Evolutionary conservation across 2,113 vertebrate species (phyloP).

Genomic region (Hemiprocne comata): DNA sequence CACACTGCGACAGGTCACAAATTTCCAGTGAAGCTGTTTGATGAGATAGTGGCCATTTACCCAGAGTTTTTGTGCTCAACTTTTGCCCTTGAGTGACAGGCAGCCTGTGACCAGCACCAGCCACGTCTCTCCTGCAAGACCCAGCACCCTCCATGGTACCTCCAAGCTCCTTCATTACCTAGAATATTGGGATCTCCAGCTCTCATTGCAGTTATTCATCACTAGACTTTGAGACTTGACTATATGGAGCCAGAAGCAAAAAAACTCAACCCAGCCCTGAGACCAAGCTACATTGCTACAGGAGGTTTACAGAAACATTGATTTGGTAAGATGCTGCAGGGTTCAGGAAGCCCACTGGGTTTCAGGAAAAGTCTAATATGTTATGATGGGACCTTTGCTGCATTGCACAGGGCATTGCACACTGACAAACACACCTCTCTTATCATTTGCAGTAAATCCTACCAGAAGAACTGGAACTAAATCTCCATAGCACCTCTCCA

Average conservation of each 20-base stretch:
- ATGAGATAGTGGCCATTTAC: not conserved
- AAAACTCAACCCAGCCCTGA: not conserved
- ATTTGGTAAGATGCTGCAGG: not conserved
- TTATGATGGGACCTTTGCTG: not conserved
- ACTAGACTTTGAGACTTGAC: not conserved
- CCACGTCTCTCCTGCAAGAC: not conserved
- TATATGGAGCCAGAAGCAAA: not conserved
- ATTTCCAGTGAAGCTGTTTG: not conserved
- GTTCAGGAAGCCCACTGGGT: not conserved
- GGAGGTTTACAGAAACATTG: not conserved
- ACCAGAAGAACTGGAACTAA: not conserved
- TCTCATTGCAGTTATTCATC: not conserved
- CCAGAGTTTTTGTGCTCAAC: not conserved
- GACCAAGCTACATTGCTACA: not conserved
- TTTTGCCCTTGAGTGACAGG: not conserved
- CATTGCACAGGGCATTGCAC: not conserved
- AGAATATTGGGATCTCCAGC: not conserved
- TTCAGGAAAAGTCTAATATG: not conserved
- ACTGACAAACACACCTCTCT: not conserved
- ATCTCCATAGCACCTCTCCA: not conserved
- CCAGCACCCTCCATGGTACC: rapidly evolving
- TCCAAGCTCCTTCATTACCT: not conserved
- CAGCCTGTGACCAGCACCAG: not conserved
- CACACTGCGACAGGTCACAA: not conserved
- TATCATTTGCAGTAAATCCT: not conserved